Base-by-base conservation (phyloP, 2,797 vertebrate genomes). In the Craterocephalus amniculus region DNA sequence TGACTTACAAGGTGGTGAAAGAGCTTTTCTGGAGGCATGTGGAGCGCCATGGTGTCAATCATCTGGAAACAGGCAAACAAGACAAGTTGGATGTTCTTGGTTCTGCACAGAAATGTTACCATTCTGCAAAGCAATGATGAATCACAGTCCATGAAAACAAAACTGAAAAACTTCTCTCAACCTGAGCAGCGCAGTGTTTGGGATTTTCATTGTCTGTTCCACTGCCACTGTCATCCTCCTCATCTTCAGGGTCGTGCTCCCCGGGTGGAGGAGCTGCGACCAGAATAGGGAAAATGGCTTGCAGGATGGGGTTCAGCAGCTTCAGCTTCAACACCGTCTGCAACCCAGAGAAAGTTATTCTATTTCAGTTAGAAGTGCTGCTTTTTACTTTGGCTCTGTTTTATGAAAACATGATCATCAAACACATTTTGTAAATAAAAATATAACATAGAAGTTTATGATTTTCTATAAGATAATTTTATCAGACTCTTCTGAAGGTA, bases 11-110 rank as follows among this genome's bases (percentile, higher is more conserved):
- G 76, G 6, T 96, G 95, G 4, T 92, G 85, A 77, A 97, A 96
- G 27, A 98, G 94, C 75, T 96, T 97, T 84, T 97, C 96, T 0
- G 96, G 95, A 4, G 96, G 95, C 86, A 98, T 94, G 56, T 97
- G 95, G 20, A 98, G 92, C 0, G 96, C 96, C 91, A 98, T 91
- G 5, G 95, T 95, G 78, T 98, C 96, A 54, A 98, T 94, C 10
- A 98, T 95, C 97, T 98, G 74, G 10, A 79, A 74, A 57, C 0
- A 63, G 3, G 67, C 14, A 55, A 55, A 35, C 38, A 31, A 0
- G 34, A 48, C 2, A 38, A 2, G 20, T 57, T 61, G 26, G 18
- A 31, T 58, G 1, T 45, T 27, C 1, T 34, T 38, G 3, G 2
- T n/a, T 6, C 6, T 6, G 24, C 6, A 20, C 43, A 58, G 5